Conservation (phyloP, 2,888 invertebrate species). For the Dicyrtomina minuta region DNA sequence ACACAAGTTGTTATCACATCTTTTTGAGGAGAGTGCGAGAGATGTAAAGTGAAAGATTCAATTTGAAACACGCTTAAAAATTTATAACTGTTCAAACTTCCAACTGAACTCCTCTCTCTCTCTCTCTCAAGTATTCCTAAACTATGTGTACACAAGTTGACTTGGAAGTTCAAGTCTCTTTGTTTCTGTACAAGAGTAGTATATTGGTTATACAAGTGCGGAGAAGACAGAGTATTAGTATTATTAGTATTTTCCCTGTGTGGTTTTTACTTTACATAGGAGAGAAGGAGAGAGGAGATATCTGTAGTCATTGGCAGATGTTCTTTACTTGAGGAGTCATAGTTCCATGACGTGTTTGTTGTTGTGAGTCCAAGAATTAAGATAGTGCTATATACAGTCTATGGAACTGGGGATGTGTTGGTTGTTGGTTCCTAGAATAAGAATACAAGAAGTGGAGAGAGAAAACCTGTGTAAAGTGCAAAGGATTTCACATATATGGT, state of each 20-base stretch:
- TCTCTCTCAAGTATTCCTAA: not conserved
- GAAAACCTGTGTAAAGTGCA: not conserved
- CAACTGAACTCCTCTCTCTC: not conserved
- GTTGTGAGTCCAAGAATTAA: too few species aligned
- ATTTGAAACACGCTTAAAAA: conserved; percentile 15
- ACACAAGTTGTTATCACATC: conserved; percentile 11
- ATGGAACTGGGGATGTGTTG: too few species aligned
- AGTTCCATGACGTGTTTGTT: too few species aligned
- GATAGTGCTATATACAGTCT: too few species aligned
- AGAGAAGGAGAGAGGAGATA: not conserved
- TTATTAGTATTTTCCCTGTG: conserved; percentile 4
- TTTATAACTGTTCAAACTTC: not conserved
- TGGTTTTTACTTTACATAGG: not conserved
- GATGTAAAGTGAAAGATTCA: conserved; percentile 1
- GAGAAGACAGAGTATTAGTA: too few species aligned
- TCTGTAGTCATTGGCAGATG: not conserved
- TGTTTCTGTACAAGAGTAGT: too few species aligned
- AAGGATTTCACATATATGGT: not conserved
- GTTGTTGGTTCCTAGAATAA: too few species aligned
- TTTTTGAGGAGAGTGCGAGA: not conserved
- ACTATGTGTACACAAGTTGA: not conserved
- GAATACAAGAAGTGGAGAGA: too few species aligned
- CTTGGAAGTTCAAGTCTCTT: not conserved
- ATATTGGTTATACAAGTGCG: too few species aligned
- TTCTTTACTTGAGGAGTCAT: too few species aligned